Base-by-base conservation (phyloP, 1,140 invertebrate genomes). In the Papilio glaucus region DNA sequence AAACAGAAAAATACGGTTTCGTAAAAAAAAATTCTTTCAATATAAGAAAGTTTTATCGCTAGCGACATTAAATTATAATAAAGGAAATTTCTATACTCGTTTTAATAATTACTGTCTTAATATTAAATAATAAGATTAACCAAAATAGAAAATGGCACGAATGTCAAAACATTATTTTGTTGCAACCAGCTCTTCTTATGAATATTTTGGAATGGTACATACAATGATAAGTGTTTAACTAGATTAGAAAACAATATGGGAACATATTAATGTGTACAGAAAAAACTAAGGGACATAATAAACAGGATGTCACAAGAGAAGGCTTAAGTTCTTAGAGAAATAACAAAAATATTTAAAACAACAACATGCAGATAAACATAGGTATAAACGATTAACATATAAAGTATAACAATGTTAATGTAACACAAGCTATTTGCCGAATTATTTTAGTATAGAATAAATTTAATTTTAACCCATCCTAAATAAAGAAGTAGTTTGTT, bases 351-450 rank as follows among this genome's bases (percentile, higher is more conserved):
- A 73, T 77, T 72, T 76, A 83, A 79, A 82, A 82, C 75, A 84
- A 82, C 74, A 85, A 85, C 81, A 83, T 69, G 41, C 45, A 49
- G 67, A 69, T 69, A 69, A 84, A 85, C 83, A 84, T 73, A 81
- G 75, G 79, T 76, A 84, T 76, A 75, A 85, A 88, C 83, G 85
- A 83, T 81, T 79, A 85, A 87, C 80, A 85, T 83, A 83, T 84
- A 76, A 84, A 80, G 81, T 84, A 79, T 87, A 87, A 83, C 85
- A 86, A 86, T 86, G 85, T 82, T 83, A 79, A 76, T 73, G 73
- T 68, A 80, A 80, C 80, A 80, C 72, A 74, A 77, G 71, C 72
- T 78, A 29, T 74, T 71, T 75, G 73, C 69, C 72, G 42, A 73
- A 33, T 38, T 18, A 63, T 41, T n/a, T 57, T 21, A 13, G 42